Evolutionary conservation across 53 echinoderm and acorn worm genomes (phyloP), one percentile per base, ranked within the genome.

Genomic region (Mesocentrotus franciscanus): DNA sequence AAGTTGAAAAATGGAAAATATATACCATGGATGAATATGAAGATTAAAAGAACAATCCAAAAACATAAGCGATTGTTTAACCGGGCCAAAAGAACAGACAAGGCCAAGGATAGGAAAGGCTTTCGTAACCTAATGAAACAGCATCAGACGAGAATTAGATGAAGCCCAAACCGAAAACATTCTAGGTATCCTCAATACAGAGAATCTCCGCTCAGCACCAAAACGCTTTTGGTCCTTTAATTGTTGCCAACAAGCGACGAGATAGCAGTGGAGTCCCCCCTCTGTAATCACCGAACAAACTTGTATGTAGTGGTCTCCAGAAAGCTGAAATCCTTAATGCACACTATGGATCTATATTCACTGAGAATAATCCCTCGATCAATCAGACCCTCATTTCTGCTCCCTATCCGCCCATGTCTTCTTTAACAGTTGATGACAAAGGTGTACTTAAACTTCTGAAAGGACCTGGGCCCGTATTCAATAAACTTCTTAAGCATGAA

Each of bases 181-280:
- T 35, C 57, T 17, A 34, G 92, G 92, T 74, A 92, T 92, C 76
- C 56, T 92, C 33, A 92, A 74, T n/a, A 92, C 92, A 11, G 92
- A 92, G 8, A 92, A 74, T 74, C 71, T 71, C 10, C 14, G 27
- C 14, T 9, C 27, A 71, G 71, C 71, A n/a, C 71, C 27, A 71
- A 71, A 71, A 71, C 71, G 71, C 27, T 71, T 71, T 14, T 71
- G 71, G 71, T 71, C 78, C 34, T 78, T n/a, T n/a, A n/a, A n/a
- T 78, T 1, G 36, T 78, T 15, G 78, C 78, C 35, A 12, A 34
- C 36, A 78, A 78, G 36, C 26, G 26, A 11, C 26, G 78, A 16
- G 78, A 78, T 78, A 34, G 7, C 16, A 78, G 78, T 36, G 36
- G 34, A 78, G 26, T 78, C 8, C 78, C 78, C 12, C 36, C 78